A percentile compares a stretch with the other conserved stretches of the same genome.
Evolutionary conservation across 2,888 invertebrate genomes (phyloP).

Genomic region (Drosophila pegasa): DNA sequence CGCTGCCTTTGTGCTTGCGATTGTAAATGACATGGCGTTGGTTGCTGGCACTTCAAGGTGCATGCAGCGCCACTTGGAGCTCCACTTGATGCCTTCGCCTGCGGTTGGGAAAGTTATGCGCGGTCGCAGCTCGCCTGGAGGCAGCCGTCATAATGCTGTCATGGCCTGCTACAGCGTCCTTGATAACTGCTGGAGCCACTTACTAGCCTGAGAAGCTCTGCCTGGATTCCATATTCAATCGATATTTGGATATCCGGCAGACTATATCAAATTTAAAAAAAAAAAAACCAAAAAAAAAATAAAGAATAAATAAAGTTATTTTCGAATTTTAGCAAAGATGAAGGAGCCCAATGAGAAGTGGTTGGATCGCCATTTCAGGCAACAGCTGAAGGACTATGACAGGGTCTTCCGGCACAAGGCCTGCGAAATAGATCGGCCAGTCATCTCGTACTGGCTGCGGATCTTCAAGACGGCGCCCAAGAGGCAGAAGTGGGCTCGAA

Average conservation of each 20-base stretch:
- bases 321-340: not conserved
- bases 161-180: constrained; percentile 28
- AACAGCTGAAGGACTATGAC: constrained; percentile 35
- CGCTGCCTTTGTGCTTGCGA: constrained; percentile 42
- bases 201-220: not conserved
- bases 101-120: constrained; percentile 42
- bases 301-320: not conserved
- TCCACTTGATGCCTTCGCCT: constrained; percentile 52
- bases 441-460: constrained; percentile 48
- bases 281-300: not conserved
- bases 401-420: constrained; percentile 10
- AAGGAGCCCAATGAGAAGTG: not conserved
- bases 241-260: not conserved
- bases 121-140: constrained; percentile 44
- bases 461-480: constrained; percentile 28
- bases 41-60: constrained; percentile 56
- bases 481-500: constrained; percentile 50
- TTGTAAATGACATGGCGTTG: constrained; percentile 17
- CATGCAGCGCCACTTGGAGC: constrained; percentile 35
- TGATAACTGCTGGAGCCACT: constrained; percentile 4
- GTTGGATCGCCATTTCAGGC: constrained; percentile 49
- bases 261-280: not conserved
- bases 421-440: constrained; percentile 34
- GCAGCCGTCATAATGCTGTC: constrained; percentile 49
- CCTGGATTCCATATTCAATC: not conserved